Evolutionary conservation across 1,140 invertebrate species (phyloP), one percentile per base, ranked within the genome.

Genomic region (Brachionus calyciflorus): DNA sequence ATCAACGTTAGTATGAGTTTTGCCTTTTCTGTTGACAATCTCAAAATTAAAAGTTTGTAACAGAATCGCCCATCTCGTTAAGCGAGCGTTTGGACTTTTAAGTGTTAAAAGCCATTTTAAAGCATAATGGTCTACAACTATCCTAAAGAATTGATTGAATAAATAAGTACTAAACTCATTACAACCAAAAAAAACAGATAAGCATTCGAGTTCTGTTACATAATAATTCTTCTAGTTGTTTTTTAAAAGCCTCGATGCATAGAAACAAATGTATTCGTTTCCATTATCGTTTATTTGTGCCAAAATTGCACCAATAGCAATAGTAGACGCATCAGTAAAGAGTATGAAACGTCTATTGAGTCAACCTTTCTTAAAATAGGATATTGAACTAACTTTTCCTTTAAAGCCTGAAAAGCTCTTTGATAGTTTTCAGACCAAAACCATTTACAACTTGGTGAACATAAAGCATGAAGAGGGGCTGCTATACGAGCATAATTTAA

Each of bases 251-350:
- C 79, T 57, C 2, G 78, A 79, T 3, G 65, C 79, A 57, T 81
- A 81, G 1, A 78, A 81, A 10, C 81, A 78, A 10, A 80, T 78
- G 49, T 65, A 41, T 57, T 81, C 69, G 26, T 79, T 70, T 5
- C 81, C 80, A 30, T 81, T 78, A 9, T 81, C 51, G 7, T 79
- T 77, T 3, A 26, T 70, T 79, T 87, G 84, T 21, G 81, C 81
- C 19, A 87, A 46, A 3, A 85, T 81, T 10, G 83, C 85, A 10
- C 83, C 84, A 40, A 86, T 76, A 6, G 82, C 82, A 79, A 79
- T 77, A 14, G 82, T 81, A 14, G 82, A 83, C 17, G 85, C 85
- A 79, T 87, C 87, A 0, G 83, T 85, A 28, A 83, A 81, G 0
- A 86, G 77, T 0, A 82, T 81, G 55, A 84, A 84, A 0, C 78